Evolutionary conservation across 1,140 invertebrate genomes (phyloP).

Genomic region (Rhynchophorus ferrugineus): DNA sequence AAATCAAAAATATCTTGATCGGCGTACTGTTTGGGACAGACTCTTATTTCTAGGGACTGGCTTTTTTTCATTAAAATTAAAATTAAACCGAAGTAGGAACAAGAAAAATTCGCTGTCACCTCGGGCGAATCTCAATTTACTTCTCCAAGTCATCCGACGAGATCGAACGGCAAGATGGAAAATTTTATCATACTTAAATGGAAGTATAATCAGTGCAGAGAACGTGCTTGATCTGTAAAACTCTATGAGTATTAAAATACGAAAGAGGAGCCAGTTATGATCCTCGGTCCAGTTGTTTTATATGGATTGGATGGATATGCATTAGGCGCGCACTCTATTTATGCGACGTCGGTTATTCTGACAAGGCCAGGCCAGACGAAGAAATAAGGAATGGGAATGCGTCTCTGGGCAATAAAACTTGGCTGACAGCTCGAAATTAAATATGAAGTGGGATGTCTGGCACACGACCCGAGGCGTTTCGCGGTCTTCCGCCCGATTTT

Average conservation of each 20-base stretch:
- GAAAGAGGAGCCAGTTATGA: no score
- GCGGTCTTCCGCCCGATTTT: not conserved
- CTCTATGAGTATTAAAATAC: no score
- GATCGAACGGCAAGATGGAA: not conserved
- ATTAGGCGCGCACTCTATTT: not conserved
- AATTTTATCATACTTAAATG: not conserved
- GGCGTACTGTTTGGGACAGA: not conserved
- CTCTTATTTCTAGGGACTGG: slow-evolving; percentile 4
- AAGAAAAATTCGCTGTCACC: slow-evolving; percentile 20
- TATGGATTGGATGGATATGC: no score
- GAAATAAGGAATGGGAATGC: slow-evolving; percentile 28
- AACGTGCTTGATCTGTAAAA: no score
- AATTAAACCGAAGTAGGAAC: slow-evolving; percentile 16
- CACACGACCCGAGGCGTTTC: slow-evolving; percentile 9
- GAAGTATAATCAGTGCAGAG: no score
- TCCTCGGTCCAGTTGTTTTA: no score
- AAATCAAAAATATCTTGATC: no score
- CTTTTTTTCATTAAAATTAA: slow-evolving; percentile 22
- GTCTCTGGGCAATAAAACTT: slow-evolving; percentile 35
- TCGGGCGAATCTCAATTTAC: slow-evolving; percentile 14
- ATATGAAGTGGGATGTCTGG: slow-evolving; percentile 36
- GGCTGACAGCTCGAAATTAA: slow-evolving; percentile 35
- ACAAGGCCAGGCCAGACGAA: slow-evolving; percentile 32
- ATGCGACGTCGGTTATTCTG: slow-evolving; percentile 11
- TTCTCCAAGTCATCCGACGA: slow-evolving; percentile 2